These are phyloP conservation scores for Epistrophe eligans DNA, from an alignment of 2,888 invertebrate genomes.

Conservation along the genomic window DNA sequence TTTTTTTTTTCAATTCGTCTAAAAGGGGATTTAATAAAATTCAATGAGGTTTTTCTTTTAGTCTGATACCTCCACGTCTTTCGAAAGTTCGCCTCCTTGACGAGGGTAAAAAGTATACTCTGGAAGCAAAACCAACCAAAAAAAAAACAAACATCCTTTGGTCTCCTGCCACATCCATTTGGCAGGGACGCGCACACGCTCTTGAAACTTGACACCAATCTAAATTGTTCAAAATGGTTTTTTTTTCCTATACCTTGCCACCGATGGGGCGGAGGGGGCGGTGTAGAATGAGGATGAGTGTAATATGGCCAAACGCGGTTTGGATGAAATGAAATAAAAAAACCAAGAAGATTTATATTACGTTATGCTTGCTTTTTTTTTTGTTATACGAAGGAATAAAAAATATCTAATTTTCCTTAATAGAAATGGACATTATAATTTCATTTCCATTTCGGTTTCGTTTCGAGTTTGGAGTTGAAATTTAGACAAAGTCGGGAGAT, in stretches of 20 bases:
- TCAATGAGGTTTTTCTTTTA: slow-evolving; percentile 66
- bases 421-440: slow-evolving; percentile 76
- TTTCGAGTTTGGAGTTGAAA: slow-evolving; percentile 72
- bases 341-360: slow-evolving; percentile 66
- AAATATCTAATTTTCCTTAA: slow-evolving; percentile 75
- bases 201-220: slow-evolving; percentile 75
- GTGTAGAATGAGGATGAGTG: neutral
- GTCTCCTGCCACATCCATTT: slow-evolving; percentile 63
- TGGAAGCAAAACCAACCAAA: neutral
- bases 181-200: slow-evolving; percentile 73
- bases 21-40: slow-evolving; percentile 76
- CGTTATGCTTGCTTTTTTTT: slow-evolving; percentile 54
- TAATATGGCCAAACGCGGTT: slow-evolving; percentile 54
- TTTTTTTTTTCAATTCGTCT: slow-evolving; percentile 70
- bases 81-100: slow-evolving; percentile 68
- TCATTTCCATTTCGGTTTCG: slow-evolving; percentile 75
- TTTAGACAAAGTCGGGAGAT: slow-evolving; percentile 72
- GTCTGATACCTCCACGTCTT: slow-evolving; percentile 51
- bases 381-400: slow-evolving; percentile 17
- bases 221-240: slow-evolving; percentile 74
- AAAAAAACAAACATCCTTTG: slow-evolving; percentile 40
- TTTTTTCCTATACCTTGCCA: slow-evolving; percentile 55
- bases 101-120: slow-evolving; percentile 54
- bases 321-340: slow-evolving; percentile 35
- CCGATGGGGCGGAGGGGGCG: slow-evolving; percentile 18